Conservation (phyloP, 2,797 vertebrate genomes). For the Tolypeutes matacus region DNA sequence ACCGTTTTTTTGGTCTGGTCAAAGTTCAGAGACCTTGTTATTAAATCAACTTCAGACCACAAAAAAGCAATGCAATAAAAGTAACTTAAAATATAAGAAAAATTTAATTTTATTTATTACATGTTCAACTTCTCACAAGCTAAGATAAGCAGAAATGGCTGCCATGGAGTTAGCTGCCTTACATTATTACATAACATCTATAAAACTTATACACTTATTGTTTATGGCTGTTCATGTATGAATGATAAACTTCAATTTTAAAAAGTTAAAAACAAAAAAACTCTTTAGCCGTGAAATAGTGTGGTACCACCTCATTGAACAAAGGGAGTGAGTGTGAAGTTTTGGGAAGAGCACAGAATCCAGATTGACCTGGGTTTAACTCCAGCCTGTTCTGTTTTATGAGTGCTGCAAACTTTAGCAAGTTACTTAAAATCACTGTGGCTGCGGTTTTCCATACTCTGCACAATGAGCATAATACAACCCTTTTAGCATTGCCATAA, state of each 20-base stretch:
- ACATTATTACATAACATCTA: not conserved
- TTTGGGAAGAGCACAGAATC: not conserved
- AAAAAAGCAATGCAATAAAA: not conserved
- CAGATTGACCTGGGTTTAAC: not conserved
- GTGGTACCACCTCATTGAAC: not conserved
- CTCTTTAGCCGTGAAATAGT: not conserved
- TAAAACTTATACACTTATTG: not conserved
- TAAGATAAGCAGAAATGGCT: not conserved
- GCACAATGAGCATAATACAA: not conserved
- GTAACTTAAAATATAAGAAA: not conserved
- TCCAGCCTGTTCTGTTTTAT: not conserved
- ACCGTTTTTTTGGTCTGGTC: not conserved
- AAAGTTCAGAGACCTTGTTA: not conserved
- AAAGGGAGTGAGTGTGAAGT: not conserved
- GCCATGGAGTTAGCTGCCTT: not conserved
- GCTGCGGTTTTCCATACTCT: not conserved
- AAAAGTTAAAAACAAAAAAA: too few species aligned
- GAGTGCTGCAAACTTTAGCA: not conserved
- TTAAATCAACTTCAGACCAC: conserved; percentile 1
- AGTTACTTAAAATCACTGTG: not conserved
- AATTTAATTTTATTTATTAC: not conserved
- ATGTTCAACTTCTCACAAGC: not conserved
- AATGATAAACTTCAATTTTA: too few species aligned
- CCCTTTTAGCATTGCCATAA: not conserved
- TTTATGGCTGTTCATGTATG: too few species aligned